Conservation (phyloP, 2,888 invertebrate species). For the Drosophila lutescens region DNA sequence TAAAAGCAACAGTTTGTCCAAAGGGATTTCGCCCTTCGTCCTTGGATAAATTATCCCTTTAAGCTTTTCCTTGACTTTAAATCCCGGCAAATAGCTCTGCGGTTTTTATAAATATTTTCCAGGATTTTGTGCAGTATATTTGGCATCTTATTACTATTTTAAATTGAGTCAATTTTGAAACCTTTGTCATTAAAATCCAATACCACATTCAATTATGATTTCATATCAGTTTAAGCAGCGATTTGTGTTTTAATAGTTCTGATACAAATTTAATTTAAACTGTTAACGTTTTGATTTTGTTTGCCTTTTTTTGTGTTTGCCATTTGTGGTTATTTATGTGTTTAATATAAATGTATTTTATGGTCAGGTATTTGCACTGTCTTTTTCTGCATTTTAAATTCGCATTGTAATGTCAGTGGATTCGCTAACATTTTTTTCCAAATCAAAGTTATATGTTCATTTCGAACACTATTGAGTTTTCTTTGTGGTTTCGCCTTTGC, state of each 20-base stretch:
- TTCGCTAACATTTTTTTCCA: not conserved
- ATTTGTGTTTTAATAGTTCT: not conserved
- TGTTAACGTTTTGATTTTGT: not conserved
- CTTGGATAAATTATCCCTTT: not conserved
- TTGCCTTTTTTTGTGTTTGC: not conserved
- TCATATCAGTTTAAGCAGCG: not conserved
- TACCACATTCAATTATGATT: not conserved
- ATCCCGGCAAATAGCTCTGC: not conserved
- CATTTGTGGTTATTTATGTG: not conserved
- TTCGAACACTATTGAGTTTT: not conserved
- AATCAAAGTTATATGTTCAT: conserved; percentile 8
- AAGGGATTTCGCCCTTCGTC: not conserved
- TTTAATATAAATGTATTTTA: not conserved
- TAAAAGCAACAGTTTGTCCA: conserved; percentile 2
- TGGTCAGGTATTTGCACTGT: not conserved
- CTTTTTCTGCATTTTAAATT: not conserved
- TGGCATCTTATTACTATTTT: not conserved
- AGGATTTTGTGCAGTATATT: too few species aligned
- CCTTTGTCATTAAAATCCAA: not conserved
- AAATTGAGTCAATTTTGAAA: not conserved
- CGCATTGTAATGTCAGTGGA: not conserved
- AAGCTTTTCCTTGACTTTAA: conserved; percentile 3
- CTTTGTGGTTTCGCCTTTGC: not conserved
- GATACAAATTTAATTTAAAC: conserved; percentile 2
- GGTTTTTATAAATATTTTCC: not conserved